Conservation (phyloP, 35 echinoderm and acorn worm species). For the Chiridota heheva region DNA sequence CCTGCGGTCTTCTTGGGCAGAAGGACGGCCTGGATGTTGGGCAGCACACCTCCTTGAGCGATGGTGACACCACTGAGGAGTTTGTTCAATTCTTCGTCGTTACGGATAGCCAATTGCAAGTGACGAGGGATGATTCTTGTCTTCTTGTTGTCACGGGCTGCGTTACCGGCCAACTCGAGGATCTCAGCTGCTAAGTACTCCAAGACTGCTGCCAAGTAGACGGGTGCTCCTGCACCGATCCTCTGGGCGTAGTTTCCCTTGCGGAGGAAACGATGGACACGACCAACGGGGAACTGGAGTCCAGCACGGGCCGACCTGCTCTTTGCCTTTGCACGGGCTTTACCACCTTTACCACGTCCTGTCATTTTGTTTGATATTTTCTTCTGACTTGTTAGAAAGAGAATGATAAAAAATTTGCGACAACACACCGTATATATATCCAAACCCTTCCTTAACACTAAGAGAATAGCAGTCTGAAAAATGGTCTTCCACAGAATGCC, state of each 20-base stretch:
- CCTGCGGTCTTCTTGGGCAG: conserved; percentile 73
- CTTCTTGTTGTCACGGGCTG: conserved; percentile 94
- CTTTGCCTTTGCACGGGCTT: conserved; percentile 54
- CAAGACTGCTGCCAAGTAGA: conserved; percentile 77
- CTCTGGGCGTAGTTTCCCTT: conserved; percentile 65
- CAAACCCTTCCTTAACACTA: too few species aligned
- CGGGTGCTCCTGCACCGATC: conserved; percentile 64
- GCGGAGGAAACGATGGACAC: conserved; percentile 62
- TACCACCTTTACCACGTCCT: conserved; percentile 66
- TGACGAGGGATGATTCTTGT: conserved; percentile 76
- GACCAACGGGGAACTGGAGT: conserved; percentile 56
- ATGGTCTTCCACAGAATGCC: too few species aligned
- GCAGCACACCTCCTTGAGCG: conserved; percentile 75
- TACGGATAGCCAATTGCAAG: conserved; percentile 81
- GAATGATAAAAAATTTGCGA: too few species aligned
- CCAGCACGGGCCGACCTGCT: conserved; percentile 48
- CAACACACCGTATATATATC: too few species aligned
- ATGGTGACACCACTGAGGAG: conserved; percentile 81
- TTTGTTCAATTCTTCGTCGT: conserved; percentile 86
- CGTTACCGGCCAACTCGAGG: conserved; percentile 87
- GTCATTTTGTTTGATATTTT: conserved; percentile 48
- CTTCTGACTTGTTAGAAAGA: too few species aligned
- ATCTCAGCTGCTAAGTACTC: conserved; percentile 85
- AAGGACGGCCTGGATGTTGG: conserved; percentile 95
- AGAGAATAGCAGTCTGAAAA: too few species aligned